Base-by-base conservation (phyloP, 2,797 vertebrate species). In the Falco naumanni region DNA sequence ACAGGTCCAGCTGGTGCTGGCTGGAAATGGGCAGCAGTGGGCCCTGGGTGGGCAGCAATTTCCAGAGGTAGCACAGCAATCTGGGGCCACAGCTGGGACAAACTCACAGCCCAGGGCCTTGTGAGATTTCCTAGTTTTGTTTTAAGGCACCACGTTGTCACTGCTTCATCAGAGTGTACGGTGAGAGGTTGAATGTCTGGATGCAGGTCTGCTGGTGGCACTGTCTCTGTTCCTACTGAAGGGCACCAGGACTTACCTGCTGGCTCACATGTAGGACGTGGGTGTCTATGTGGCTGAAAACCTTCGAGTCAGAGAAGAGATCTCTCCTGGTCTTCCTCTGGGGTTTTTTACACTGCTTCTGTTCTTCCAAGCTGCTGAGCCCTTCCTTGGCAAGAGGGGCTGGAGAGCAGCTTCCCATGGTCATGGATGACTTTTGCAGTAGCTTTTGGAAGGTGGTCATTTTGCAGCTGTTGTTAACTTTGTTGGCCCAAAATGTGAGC, bases 401-500 rank as follows among this genome's bases (percentile, higher is more conserved):
- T 45, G 60, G 70, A 72, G 85, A 57, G 53, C 7, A 33, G 9
- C 21, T 54, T 63, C 43, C n/a, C 1, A 0, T 10, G 25, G 37
- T 22, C 43, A 26, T 0, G 0, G 45, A 6, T 0, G 80, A 37
- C 16, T 91, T 88, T n/a, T 77, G 56, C 16, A 26, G 26, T 5
- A 12, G n/a, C 28, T 83, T 84, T 51, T 64, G 81, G 66, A 54
- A 54, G 17, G 61, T 4, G 17, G 16, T 1, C 4, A 10, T 63
- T 85, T 34, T 25, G 7, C 50, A 81, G 78, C 89, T 69, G 60
- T 6, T 48, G 5, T 83, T 82, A 29, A 56, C 57, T 82, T 94
- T 87, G 22, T 94, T 68, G 24, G 77, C 83, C 92, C 84, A 90
- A 75, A 87, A 94, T 0, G 5, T 43, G 63, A 93, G 93, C 56